These are phyloP conservation scores for Pagrus major DNA, from an alignment of 2,113 vertebrate species.

Conservation along the genomic window DNA sequence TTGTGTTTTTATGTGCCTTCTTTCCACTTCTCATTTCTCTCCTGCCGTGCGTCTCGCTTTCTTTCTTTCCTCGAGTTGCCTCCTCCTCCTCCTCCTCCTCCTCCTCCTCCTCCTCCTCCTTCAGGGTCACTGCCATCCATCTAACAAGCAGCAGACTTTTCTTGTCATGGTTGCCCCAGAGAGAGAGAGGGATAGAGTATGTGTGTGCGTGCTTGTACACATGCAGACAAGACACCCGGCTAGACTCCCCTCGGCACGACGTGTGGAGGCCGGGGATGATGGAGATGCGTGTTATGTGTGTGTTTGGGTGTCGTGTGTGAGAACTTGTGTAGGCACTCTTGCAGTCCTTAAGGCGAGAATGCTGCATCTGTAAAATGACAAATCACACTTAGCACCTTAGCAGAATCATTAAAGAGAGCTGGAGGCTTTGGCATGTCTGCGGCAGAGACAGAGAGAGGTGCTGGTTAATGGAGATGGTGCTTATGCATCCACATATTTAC, in stretches of 20 bases:
- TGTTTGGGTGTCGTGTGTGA: slow-evolving; percentile 22
- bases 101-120: slow-evolving; percentile 42
- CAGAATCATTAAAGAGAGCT: slow-evolving; percentile 50
- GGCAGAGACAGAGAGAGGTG: not conserved
- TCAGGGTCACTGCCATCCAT: slow-evolving; percentile 45
- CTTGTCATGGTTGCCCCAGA: slow-evolving; percentile 26
- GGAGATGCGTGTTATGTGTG: slow-evolving; percentile 29
- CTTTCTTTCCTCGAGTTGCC: not conserved
- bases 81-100: slow-evolving; percentile 40
- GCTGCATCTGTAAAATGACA: slow-evolving; percentile 58
- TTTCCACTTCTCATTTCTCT: slow-evolving; percentile 1
- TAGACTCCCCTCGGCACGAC: slow-evolving; percentile 25
- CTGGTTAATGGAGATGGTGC: slow-evolving; percentile 28
- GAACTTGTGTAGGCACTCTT: slow-evolving; percentile 6
- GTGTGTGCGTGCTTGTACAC: not conserved
- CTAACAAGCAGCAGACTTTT: slow-evolving; percentile 35
- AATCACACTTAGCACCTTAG: slow-evolving; percentile 55
- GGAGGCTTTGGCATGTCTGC: slow-evolving; percentile 16
- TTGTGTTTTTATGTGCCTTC: not conserved
- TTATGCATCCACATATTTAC: slow-evolving; percentile 1
- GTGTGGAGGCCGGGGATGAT: slow-evolving; percentile 17
- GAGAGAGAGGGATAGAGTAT: slow-evolving; percentile 31
- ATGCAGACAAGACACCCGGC: slow-evolving; percentile 8
- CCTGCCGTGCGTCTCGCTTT: not conserved
- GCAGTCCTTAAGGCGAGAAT: slow-evolving; percentile 22